A percentile compares a stretch with the other conserved stretches of the same genome.
Evolutionary conservation across 2,888 invertebrate species (phyloP).

Genomic region (Sphecodes monilicornis): DNA sequence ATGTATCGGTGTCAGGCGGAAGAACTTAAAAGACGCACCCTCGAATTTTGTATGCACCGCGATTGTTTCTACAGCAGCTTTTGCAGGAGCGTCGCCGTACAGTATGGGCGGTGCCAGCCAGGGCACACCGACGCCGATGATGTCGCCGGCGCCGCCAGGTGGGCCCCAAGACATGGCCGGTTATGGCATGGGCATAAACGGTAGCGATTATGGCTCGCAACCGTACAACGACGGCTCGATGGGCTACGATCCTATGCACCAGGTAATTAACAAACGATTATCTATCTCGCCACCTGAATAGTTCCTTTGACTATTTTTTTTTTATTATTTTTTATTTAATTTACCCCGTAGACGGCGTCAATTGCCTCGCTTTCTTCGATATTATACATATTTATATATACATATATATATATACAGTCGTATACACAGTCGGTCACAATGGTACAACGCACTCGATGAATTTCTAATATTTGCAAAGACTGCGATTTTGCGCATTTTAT

Average conservation of each 20-base stretch:
- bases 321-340: not conserved
- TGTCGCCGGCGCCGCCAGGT: conserved; percentile 95
- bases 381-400: conserved; percentile 7
- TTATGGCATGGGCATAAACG: conserved; percentile 96
- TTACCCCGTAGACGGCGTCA: conserved; percentile 51
- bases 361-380: conserved; percentile 60
- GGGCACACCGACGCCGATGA: conserved; percentile 96
- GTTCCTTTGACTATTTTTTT: not conserved
- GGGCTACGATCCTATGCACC: conserved; percentile 97
- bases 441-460: not conserved
- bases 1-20: conserved; percentile 56
- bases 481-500: not conserved
- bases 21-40: conserved; percentile 75
- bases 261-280: conserved; percentile 85
- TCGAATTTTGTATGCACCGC: conserved; percentile 84
- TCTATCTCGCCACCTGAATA: conserved; percentile 12
- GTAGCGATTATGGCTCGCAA: conserved; percentile 93
- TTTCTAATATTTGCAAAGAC: not conserved
- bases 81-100: conserved; percentile 93
- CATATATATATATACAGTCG: not conserved
- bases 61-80: conserved; percentile 85
- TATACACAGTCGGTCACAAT: not conserved
- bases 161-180: conserved; percentile 94
- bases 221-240: conserved; percentile 95
- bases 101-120: conserved; percentile 94